Evolutionary conservation across 2,797 vertebrate genomes (phyloP).

Genomic region (Halcyon badia): DNA sequence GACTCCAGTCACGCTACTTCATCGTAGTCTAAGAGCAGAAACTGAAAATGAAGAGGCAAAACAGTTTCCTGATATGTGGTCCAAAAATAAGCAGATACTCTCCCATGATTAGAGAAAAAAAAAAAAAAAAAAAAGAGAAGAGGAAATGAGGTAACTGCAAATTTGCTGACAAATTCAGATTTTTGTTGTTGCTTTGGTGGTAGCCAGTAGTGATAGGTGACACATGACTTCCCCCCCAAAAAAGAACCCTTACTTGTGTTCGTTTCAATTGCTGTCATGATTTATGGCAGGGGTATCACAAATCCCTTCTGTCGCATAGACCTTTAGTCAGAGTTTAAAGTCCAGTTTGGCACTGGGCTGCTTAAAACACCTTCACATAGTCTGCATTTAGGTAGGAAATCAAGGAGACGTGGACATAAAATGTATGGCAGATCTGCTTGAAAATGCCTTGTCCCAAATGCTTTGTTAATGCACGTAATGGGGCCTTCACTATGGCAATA

Average conservation of each 20-base stretch:
- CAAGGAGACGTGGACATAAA: background rate
- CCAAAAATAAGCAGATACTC: background rate
- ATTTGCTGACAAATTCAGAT: background rate
- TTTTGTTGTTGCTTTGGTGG: conserved; percentile 14
- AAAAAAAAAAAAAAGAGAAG: background rate
- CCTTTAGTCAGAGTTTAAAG: background rate
- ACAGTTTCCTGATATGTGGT: background rate
- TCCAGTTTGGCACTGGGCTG: background rate
- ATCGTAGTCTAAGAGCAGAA: background rate
- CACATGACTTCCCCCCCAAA: background rate
- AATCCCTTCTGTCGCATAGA: background rate
- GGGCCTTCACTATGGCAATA: background rate
- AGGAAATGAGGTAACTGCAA: conserved; percentile 45
- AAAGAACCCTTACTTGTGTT: background rate
- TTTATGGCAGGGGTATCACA: background rate
- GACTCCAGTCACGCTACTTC: background rate
- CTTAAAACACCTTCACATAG: background rate
- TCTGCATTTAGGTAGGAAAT: background rate
- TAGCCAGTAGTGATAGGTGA: conserved; percentile 31
- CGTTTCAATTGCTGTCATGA: background rate
- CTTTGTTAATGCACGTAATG: background rate
- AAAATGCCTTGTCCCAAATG: background rate
- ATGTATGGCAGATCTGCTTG: fast-evolving
- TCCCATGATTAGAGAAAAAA: background rate
- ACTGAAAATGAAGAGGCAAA: background rate